These are phyloP conservation scores for Drosophila kurseongensis DNA, from an alignment of 1,140 invertebrate genomes.

Conservation along the genomic window DNA sequence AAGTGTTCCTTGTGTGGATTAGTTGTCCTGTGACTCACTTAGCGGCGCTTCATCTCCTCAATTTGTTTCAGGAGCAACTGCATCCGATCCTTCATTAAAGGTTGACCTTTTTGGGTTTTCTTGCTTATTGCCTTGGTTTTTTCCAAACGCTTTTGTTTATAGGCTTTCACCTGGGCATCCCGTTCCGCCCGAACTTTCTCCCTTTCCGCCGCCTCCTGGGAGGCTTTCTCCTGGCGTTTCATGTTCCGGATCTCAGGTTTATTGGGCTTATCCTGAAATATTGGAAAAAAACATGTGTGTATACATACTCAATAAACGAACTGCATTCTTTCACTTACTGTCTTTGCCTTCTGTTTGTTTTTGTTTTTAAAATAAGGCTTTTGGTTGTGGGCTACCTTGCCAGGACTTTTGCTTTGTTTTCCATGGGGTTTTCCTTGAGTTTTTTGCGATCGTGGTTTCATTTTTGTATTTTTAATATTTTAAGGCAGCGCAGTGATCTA, in stretches of 20 bases:
- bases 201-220: constrained; percentile 55
- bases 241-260: constrained; percentile 63
- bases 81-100: constrained; percentile 83
- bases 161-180: constrained; percentile 64
- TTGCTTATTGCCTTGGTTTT: constrained; percentile 77
- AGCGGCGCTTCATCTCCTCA: constrained; percentile 72
- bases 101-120: constrained; percentile 73
- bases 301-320: too few relatives aligned
- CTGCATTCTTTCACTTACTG: constrained; percentile 17
- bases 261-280: constrained; percentile 61
- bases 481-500: neutral
- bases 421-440: constrained; percentile 31
- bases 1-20: neutral
- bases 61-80: constrained; percentile 78
- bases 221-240: constrained; percentile 61
- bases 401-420: constrained; percentile 10
- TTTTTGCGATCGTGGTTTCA: constrained; percentile 54
- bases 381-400: constrained; percentile 33
- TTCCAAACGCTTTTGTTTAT: constrained; percentile 76
- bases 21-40: constrained; percentile 8
- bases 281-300: neutral
- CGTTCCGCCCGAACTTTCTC: constrained; percentile 61
- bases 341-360: constrained; percentile 35
- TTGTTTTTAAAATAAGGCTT: constrained; percentile 60
- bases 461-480: constrained; percentile 36